These are phyloP conservation scores for Rhincodon typus DNA, from an alignment of 2,797 vertebrate species.

Conservation along the genomic window DNA sequence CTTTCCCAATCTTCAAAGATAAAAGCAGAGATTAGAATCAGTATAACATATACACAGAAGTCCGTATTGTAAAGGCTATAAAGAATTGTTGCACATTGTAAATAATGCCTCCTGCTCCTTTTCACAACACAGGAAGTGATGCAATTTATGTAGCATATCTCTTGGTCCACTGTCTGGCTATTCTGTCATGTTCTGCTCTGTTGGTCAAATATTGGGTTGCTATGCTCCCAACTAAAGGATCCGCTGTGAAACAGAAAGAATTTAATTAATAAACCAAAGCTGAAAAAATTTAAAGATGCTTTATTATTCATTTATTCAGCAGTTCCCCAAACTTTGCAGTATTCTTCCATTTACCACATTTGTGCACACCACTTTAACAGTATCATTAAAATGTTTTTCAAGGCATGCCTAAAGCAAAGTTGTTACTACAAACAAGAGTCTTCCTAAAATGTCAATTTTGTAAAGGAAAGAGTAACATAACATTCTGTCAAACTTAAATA, in stretches of 20 bases:
- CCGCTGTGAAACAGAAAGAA: constrained; percentile 56
- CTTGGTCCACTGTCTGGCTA: constrained; percentile 92
- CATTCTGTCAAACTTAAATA: background rate
- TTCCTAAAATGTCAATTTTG: background rate
- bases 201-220: constrained; percentile 90
- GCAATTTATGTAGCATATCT: constrained; percentile 81
- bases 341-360: constrained; percentile 16
- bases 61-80: constrained; percentile 91
- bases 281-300: background rate
- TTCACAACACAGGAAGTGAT: constrained; percentile 60
- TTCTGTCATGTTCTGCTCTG: constrained; percentile 90
- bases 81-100: constrained; percentile 78
- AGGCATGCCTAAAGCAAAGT: background rate
- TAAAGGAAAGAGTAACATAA: background rate
- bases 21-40: constrained; percentile 81
- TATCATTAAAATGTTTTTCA: background rate
- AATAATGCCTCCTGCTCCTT: constrained; percentile 71
- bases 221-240: constrained; percentile 86
- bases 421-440: background rate
- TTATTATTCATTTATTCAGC: background rate
- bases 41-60: constrained; percentile 88
- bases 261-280: constrained; percentile 9
- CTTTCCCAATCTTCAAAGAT: constrained; percentile 76
- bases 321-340: too few species aligned
- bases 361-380: background rate